Evolutionary conservation across 2,888 invertebrate species (phyloP), one percentile per base, ranked within the genome.

Genomic region (Gymnosoma rotundatum): DNA sequence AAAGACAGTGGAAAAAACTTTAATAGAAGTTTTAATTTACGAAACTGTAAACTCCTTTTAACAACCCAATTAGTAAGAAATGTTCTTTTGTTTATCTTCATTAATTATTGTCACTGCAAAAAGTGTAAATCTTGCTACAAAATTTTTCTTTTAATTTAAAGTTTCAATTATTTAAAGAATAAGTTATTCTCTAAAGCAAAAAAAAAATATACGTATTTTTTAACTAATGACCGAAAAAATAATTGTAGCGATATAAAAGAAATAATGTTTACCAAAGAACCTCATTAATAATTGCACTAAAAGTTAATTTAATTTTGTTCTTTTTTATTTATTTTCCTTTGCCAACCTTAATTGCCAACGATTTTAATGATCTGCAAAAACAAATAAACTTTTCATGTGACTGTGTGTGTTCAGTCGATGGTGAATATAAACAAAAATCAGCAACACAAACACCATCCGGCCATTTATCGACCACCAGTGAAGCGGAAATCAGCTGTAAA

Each of bases 361-460:
- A 70, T 80, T 83, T 63, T 76, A 78, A 85, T 73, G 76, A 80
- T 78, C 18, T 42, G 61, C 50, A 82, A 86, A 87, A 85, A 48
- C 83, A 79, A 88, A 52, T 48, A 61, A 58, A 70, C 3, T 21
- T 52, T 52, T n/a, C 21, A 1, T 64, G 4, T 67, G 36, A 2
- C 4, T 52, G 36, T 61, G 12, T 70, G 8, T 32, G 32, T 52
- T 61, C 85, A 92, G 91, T 91, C 86, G 95, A 95, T 93, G 95
- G 95, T 87, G 95, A 95, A 93, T 95, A 95, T 92, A 95, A 95
- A 93, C 93, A 95, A 90, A 95, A 95, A 89, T 94, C 95, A 89
- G 94, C 94, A 89, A 94, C 94, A 87, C 95, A 95, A 91, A 95
- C 95, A 87, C 95, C 95, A 83, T 93, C 95, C 87, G 93, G 93